Evolutionary conservation across 2,888 invertebrate species (phyloP).

Genomic region (Onthophagus sagittarius): DNA sequence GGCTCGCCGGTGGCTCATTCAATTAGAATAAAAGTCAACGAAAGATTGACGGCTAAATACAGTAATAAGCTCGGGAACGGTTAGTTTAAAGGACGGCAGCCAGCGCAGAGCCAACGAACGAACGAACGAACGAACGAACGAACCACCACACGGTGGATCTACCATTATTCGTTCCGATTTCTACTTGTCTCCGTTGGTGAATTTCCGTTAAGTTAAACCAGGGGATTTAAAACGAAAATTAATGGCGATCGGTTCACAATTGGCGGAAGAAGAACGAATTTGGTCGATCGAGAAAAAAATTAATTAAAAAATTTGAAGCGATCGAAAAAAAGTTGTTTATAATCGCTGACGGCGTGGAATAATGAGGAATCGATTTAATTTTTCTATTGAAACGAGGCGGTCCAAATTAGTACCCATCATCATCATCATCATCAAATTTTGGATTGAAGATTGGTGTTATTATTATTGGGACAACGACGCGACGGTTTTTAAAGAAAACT

Average conservation of each 20-base stretch:
- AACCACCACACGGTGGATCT: slow-evolving; percentile 1
- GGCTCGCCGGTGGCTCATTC: not conserved
- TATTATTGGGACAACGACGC: no score
- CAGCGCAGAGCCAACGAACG: not conserved
- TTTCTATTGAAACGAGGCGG: not conserved
- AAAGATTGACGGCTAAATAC: slow-evolving; percentile 23
- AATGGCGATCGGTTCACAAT: not conserved
- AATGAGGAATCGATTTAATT: not conserved
- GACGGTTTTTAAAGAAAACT: no score
- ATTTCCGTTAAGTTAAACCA: not conserved
- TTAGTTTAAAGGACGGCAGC: no score
- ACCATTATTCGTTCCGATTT: slow-evolving; percentile 9
- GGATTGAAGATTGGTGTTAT: no score
- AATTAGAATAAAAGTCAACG: slow-evolving; percentile 8
- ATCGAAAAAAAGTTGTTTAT: not conserved
- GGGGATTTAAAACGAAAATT: not conserved
- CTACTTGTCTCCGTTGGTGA: not conserved
- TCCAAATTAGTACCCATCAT: not conserved
- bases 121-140: not conserved
- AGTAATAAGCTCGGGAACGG: slow-evolving; percentile 17
- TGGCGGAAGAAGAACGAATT: not conserved
- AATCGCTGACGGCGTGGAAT: not conserved
- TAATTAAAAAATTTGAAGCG: not conserved
- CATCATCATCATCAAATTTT: not conserved
- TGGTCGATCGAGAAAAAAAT: not conserved